Evolutionary conservation across 2,888 invertebrate species (phyloP), one percentile per base, ranked within the genome.

Genomic region (Volucella zonaria): DNA sequence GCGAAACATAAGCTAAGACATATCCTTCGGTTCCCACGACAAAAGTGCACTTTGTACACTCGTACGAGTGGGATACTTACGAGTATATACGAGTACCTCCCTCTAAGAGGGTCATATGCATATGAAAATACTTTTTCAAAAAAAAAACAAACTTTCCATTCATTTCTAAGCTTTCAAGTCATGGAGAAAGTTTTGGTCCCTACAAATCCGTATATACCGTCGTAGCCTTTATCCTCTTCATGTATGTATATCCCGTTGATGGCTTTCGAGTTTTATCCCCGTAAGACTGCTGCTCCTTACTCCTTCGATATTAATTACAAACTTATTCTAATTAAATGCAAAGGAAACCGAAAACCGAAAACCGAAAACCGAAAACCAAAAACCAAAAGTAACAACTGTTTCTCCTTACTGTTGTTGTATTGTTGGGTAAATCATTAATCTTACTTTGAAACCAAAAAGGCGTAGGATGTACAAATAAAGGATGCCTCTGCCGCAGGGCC

Each of bases 41-140:
- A 79, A 75, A 58, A 75, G 64, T 79, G 79, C 70, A 83, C 79
- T 79, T 83, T 71, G 52, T 70, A 83, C 75, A 64, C 64, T 47
- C 56, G 31, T 31, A 31, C 31, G 31, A 6, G 6, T 31, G 6
- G 31, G 31, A 31, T 31, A 3, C 31, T 23, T 2, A 23, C 2
- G n/a, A n/a, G n/a, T n/a, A n/a, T n/a, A n/a, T n/a, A n/a, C n/a
- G n/a, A n/a, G 2, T 23, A 23, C 18, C 18, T 23, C 18, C 6
- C 31, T 31, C 31, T 70, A 74, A 66, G 74, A 75, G 75, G 67
- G 42, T 70, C 74, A 79, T 82, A 82, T 83, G 79, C 74, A 83
- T 83, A 79, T 75, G 75, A 66, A 75, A 75, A 79, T 79, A 79
- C 75, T 61, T 75, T 70, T 59, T 1, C 31, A 31, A 31, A 31